phyloP scores from a whole-genome alignment of 2,113 vertebrate genomes.

The Dipodomys stephensi region DNA sequence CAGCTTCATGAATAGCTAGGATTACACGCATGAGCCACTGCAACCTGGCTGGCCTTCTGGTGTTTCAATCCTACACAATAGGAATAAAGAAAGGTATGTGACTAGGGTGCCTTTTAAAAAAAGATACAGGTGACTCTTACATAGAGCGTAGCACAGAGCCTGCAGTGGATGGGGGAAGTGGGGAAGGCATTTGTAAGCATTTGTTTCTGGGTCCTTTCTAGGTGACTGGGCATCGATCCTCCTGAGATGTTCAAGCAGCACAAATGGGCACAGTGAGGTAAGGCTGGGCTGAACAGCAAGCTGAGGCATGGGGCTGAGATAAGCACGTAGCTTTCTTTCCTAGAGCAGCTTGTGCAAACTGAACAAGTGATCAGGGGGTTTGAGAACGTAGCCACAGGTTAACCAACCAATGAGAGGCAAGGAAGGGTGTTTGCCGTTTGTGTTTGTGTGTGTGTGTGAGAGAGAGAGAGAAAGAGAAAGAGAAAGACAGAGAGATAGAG shows the following conservation, averaged over 20 bases:
- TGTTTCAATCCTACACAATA: neutral
- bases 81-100: neutral
- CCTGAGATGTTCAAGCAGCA: accelerated
- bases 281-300: neutral
- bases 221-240: accelerated
- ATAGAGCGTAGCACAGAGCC: neutral
- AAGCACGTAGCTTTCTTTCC: neutral
- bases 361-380: neutral
- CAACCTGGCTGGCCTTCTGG: neutral
- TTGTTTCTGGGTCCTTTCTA: neutral
- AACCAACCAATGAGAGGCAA: too few species aligned
- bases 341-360: neutral
- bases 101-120: neutral
- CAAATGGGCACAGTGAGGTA: accelerated
- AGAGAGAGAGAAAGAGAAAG: too few species aligned
- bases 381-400: neutral
- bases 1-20: too few species aligned
- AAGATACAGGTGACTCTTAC: too few species aligned
- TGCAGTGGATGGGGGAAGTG: neutral
- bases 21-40: too few species aligned
- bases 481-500: neutral
- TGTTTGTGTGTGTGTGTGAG: too few species aligned
- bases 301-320: neutral
- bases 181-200: accelerated
- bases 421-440: neutral